These are phyloP conservation scores for Acrossocheilus wenchowensis DNA, from an alignment of 2,797 vertebrate genomes.

Conservation along the genomic window DNA sequence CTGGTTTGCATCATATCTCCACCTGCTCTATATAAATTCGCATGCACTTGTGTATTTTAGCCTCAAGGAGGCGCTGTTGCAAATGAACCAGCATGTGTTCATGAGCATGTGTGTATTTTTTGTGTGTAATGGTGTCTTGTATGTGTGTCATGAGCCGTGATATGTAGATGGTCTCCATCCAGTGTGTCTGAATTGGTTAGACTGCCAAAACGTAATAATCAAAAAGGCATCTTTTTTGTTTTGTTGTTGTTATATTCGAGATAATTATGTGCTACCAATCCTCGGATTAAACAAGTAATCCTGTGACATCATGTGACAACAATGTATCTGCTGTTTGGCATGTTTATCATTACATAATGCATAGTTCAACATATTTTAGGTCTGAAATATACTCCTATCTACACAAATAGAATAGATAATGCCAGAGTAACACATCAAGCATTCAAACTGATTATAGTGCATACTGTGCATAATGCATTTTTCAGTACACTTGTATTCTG, in stretches of 20 bases:
- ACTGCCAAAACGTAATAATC: neutral
- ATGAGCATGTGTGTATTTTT: neutral
- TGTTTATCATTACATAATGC: neutral
- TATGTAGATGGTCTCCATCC: neutral
- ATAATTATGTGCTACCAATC: neutral
- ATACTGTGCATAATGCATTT: neutral
- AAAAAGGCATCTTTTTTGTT: neutral
- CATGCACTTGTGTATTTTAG: slow-evolving; percentile 9
- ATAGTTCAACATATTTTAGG: neutral
- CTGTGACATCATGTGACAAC: neutral
- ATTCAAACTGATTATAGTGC: neutral
- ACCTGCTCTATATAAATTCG: neutral
- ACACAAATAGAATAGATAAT: neutral
- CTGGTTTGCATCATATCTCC: neutral
- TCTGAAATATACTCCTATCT: neutral
- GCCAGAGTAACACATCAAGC: neutral
- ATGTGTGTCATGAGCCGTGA: neutral
- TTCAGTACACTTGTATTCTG: neutral
- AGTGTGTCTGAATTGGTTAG: too few species aligned
- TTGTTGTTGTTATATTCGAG: neutral
- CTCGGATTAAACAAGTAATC: neutral
- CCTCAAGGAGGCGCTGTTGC: slow-evolving; percentile 56
- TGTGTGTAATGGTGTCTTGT: neutral
- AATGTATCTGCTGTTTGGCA: neutral
- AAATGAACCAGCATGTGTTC: neutral